A percentile compares a stretch with the other conserved stretches of the same genome.
These are phyloP conservation scores for Yponomeuta evonymella DNA, from an alignment of 2,888 invertebrate species.

Conservation along the genomic window DNA sequence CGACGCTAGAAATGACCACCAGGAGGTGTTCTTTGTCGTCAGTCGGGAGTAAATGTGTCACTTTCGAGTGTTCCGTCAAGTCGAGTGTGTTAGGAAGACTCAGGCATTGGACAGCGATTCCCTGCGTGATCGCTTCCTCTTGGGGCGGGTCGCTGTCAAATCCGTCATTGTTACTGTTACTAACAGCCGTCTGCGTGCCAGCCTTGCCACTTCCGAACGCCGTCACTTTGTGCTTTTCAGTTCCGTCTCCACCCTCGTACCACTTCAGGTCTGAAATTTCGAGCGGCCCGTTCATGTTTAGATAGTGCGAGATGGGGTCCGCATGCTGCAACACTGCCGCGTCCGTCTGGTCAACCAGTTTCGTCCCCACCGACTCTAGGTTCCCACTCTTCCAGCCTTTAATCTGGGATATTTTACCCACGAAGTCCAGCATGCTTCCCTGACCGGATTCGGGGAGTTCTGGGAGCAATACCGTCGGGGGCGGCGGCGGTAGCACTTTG, in stretches of 20 bases:
- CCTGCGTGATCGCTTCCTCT: conserved; percentile 59
- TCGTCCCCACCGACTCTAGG: conserved; percentile 59
- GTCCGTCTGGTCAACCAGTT: conserved; percentile 61
- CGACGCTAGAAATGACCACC: conserved; percentile 71
- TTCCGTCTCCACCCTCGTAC: conserved; percentile 61
- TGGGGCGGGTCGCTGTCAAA: conserved; percentile 65
- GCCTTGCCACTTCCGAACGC: conserved; percentile 52
- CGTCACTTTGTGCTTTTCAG: conserved; percentile 57
- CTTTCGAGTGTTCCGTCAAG: conserved; percentile 65
- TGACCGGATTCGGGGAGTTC: conserved; percentile 57
- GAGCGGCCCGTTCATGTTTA: conserved; percentile 65
- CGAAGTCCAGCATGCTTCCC: conserved; percentile 59
- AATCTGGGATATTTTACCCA: conserved; percentile 60
- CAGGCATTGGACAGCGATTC: conserved; percentile 76
- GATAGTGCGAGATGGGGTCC: conserved; percentile 57
- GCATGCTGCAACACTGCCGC: conserved; percentile 46
- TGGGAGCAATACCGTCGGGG: conserved; percentile 48
- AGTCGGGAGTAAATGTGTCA: conserved; percentile 81
- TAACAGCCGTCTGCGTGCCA: conserved; percentile 54
- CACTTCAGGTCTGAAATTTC: conserved; percentile 67
- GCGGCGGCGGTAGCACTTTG: conserved; percentile 56
- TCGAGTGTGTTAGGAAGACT: conserved; percentile 69
- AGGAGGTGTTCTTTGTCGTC: conserved; percentile 82
- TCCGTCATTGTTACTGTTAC: conserved; percentile 65
- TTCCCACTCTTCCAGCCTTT: conserved; percentile 65